These are phyloP conservation scores for Uria aalge DNA, from an alignment of 2,113 vertebrate genomes.

Conservation along the genomic window DNA sequence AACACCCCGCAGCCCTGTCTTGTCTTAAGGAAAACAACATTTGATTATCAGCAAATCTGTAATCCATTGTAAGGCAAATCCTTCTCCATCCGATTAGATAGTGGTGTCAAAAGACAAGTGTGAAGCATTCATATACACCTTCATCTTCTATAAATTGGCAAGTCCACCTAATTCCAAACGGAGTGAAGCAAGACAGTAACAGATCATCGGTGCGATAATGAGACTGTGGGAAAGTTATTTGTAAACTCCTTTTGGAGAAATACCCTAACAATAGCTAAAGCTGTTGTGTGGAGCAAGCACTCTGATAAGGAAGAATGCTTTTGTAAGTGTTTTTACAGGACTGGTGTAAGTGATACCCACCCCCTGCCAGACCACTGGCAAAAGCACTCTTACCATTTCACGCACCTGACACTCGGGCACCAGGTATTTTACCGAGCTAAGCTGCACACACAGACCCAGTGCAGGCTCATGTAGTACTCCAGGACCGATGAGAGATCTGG, in stretches of 20 bases:
- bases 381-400: neutral
- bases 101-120: neutral
- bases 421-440: neutral
- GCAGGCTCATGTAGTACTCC: rapidly evolving
- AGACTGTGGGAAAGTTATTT: neutral
- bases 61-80: neutral
- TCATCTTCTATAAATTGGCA: neutral
- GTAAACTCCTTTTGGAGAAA: neutral
- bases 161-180: rapidly evolving
- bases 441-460: neutral
- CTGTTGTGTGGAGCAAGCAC: neutral
- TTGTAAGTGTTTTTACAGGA: neutral
- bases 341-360: neutral
- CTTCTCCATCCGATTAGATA: neutral
- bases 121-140: neutral
- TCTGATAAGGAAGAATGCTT: neutral
- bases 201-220: neutral
- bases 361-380: rapidly evolving
- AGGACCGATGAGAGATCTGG: neutral
- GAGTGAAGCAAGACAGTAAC: neutral
- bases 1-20: neutral
- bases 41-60: neutral
- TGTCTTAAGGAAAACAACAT: neutral
- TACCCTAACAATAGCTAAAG: neutral
- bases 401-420: neutral